Conservation (phyloP, 2,113 vertebrate genomes). For the Vanacampus margaritifer region DNA sequence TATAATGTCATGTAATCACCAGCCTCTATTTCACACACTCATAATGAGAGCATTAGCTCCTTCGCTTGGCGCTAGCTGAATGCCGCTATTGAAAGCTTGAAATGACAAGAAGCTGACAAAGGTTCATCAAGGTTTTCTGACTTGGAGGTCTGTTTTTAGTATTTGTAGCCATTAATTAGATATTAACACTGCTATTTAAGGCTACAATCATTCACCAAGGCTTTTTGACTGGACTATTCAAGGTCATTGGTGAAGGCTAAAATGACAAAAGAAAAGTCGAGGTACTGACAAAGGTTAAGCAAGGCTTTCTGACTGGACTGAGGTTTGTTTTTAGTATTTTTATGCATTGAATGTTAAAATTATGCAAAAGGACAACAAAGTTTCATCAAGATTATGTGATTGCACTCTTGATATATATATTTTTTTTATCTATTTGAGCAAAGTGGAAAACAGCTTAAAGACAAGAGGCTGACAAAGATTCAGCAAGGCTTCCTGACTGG, state of each 20-base stretch:
- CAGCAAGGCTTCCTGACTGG: not conserved
- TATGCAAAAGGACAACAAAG: not conserved
- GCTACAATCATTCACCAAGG: no score
- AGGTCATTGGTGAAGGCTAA: not conserved
- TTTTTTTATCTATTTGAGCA: no score
- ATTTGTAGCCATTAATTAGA: constrained; percentile 71
- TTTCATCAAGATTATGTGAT: not conserved
- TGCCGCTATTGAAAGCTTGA: no score
- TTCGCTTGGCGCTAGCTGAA: not conserved
- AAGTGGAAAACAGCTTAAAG: no score
- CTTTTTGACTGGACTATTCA: no score
- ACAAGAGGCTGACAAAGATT: not conserved
- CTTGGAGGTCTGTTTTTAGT: constrained; percentile 30
- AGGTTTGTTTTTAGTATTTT: no score
- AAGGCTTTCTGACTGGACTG: not conserved
- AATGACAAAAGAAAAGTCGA: not conserved
- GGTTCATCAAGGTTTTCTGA: not conserved
- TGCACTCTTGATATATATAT: not conserved
- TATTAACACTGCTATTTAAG: not conserved
- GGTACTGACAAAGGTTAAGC: not conserved
- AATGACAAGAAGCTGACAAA: not conserved
- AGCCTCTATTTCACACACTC: constrained; percentile 30
- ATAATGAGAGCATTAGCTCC: constrained; percentile 17
- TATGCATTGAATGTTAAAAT: not conserved
- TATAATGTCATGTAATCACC: constrained; percentile 21